These are phyloP conservation scores for Drosophila aff. DNA, from an alignment of 1,140 invertebrate species.

Conservation along the genomic window DNA sequence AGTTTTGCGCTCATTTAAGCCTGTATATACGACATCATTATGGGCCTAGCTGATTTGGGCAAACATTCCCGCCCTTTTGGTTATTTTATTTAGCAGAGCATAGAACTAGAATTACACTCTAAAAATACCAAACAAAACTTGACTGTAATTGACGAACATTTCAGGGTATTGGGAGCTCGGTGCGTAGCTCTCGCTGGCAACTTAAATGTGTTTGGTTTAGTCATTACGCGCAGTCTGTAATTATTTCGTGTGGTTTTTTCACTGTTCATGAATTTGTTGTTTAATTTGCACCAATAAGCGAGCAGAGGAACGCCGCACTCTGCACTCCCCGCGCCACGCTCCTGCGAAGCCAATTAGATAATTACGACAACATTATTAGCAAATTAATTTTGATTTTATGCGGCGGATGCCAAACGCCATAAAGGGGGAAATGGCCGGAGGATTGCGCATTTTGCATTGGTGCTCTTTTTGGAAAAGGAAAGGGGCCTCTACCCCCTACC, in stretches of 20 bases:
- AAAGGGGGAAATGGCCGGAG: neutral
- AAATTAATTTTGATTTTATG: slow-evolving; percentile 71
- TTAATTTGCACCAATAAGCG: slow-evolving; percentile 31
- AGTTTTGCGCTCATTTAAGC: neutral
- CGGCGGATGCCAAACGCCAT: slow-evolving; percentile 36
- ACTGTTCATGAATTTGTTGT: slow-evolving; percentile 49
- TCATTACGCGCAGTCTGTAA: slow-evolving; percentile 36
- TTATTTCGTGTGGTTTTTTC: slow-evolving; percentile 49
- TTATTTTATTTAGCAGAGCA: neutral
- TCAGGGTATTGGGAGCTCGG: neutral
- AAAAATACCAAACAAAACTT: neutral
- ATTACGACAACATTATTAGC: slow-evolving; percentile 69
- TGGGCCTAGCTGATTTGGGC: neutral
- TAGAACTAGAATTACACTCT: neutral
- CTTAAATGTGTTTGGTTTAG: slow-evolving; percentile 17
- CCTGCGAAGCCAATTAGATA: slow-evolving; percentile 54
- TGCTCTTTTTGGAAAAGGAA: neutral
- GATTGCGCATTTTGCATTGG: slow-evolving; percentile 3
- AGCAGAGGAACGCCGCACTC: neutral
- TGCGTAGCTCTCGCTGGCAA: no score
- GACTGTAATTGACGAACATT: neutral
- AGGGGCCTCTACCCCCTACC: no score
- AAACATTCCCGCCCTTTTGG: neutral
- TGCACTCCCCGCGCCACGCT: neutral
- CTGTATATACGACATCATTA: neutral